phyloP scores from a whole-genome alignment of 2,113 vertebrate genomes.

The Dromaius novaehollandiae region DNA sequence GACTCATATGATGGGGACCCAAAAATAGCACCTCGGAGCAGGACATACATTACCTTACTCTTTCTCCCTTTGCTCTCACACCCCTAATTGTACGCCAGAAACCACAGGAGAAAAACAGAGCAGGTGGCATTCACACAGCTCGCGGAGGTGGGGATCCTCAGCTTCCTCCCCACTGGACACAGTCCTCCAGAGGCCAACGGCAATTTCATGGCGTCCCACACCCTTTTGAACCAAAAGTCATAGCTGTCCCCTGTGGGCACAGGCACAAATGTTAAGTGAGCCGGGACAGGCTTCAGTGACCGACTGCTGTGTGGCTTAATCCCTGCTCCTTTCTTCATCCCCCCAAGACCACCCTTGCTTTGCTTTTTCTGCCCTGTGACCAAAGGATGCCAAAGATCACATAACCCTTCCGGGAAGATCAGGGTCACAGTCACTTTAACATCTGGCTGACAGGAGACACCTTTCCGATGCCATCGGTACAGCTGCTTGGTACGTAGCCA shows the following conservation, averaged over 20 bases:
- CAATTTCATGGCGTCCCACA: background rate
- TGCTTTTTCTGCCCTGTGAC: background rate
- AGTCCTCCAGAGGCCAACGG: background rate
- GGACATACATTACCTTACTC: fast-evolving
- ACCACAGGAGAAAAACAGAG: background rate
- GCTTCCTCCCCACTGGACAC: background rate
- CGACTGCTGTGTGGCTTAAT: background rate
- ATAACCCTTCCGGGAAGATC: background rate
- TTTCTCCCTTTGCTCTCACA: background rate
- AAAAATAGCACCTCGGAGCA: background rate
- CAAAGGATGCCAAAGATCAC: background rate
- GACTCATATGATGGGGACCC: fast-evolving
- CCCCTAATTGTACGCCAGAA: background rate
- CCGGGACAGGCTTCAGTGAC: background rate
- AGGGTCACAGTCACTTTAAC: background rate
- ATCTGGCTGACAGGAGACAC: background rate
- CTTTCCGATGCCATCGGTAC: background rate
- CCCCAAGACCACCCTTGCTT: background rate
- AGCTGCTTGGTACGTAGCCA: background rate
- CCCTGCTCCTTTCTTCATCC: background rate
- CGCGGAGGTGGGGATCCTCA: background rate
- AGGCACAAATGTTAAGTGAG: background rate
- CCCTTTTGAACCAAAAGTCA: background rate
- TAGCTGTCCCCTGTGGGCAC: background rate
- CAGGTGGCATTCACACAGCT: background rate